Evolutionary conservation across 2,113 vertebrate species (phyloP).

Genomic region (Corvus moneduloides): DNA sequence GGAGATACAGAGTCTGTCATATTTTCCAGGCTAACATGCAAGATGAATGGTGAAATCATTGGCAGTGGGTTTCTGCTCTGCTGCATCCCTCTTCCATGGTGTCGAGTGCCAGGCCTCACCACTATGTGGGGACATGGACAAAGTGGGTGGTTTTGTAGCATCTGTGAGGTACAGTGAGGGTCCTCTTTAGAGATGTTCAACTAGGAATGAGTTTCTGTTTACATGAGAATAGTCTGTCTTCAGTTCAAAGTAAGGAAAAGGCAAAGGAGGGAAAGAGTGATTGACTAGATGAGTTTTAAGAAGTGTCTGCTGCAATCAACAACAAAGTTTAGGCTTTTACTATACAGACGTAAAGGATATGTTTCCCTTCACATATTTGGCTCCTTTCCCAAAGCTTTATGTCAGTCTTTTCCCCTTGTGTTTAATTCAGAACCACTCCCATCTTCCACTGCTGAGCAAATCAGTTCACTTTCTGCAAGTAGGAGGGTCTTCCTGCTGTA

Average conservation of each 20-base stretch:
- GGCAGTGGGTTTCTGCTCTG: background rate
- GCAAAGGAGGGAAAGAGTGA: background rate
- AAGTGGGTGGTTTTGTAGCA: background rate
- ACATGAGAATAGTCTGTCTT: background rate
- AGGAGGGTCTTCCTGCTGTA: background rate
- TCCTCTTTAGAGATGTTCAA: background rate
- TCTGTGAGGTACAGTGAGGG: background rate
- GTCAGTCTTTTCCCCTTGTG: background rate
- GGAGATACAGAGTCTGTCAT: background rate
- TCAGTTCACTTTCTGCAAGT: background rate
- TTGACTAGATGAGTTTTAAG: slow-evolving; percentile 27
- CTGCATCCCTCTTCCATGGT: background rate
- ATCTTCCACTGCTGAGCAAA: background rate
- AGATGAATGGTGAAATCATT: background rate
- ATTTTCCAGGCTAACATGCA: background rate
- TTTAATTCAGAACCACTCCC: background rate
- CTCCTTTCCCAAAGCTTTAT: slow-evolving; percentile 19
- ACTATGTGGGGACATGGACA: background rate
- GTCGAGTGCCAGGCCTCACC: background rate
- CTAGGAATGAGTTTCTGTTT: background rate
- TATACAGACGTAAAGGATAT: background rate
- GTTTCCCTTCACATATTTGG: slow-evolving; percentile 2
- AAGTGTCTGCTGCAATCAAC: slow-evolving; percentile 7
- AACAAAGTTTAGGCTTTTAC: slow-evolving; percentile 4
- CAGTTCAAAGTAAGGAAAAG: background rate